A percentile compares a stretch with the other conserved stretches of the same genome.
Evolutionary conservation across 2,888 invertebrate genomes (phyloP).

Genomic region (Ypsolopha scabrella): DNA sequence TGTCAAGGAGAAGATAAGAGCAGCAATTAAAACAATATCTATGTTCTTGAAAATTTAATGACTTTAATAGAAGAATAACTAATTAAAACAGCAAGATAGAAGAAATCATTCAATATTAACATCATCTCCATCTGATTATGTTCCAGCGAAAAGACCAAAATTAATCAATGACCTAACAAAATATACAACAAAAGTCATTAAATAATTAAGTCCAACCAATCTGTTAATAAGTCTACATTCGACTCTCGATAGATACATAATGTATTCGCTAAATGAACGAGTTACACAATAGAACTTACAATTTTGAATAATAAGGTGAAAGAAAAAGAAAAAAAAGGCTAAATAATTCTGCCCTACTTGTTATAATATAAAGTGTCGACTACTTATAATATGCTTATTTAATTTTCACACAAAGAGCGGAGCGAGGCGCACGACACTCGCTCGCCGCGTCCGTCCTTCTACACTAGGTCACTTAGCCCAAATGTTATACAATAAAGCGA

Average conservation of each 20-base stretch:
- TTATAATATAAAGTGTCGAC: slow-evolving; percentile 71
- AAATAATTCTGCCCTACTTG: slow-evolving; percentile 70
- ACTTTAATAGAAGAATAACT: slow-evolving; percentile 71
- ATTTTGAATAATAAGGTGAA: slow-evolving; percentile 70
- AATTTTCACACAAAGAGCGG: slow-evolving; percentile 63
- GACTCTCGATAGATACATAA: slow-evolving; percentile 45
- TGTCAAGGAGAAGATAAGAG: not conserved
- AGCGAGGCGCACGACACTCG: slow-evolving; percentile 7
- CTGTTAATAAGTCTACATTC: slow-evolving; percentile 42
- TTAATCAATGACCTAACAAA: slow-evolving; percentile 71
- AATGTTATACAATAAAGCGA: slow-evolving; percentile 58
- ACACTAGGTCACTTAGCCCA: slow-evolving; percentile 49
- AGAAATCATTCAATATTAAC: slow-evolving; percentile 62
- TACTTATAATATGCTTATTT: slow-evolving; percentile 66
- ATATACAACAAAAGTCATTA: slow-evolving; percentile 72
- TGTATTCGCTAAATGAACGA: slow-evolving; percentile 58
- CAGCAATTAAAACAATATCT: slow-evolving; percentile 27
- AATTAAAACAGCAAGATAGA: slow-evolving; percentile 70
- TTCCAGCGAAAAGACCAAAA: slow-evolving; percentile 61
- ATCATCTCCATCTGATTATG: slow-evolving; percentile 60
- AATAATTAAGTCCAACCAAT: slow-evolving; percentile 65
- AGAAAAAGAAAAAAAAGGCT: slow-evolving; percentile 66
- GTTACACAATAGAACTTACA: slow-evolving; percentile 67
- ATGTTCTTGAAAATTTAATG: slow-evolving; percentile 69
- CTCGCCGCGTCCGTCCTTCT: slow-evolving; percentile 11